Conservation (phyloP, 2,888 invertebrate species). For the Aromia moschata region DNA sequence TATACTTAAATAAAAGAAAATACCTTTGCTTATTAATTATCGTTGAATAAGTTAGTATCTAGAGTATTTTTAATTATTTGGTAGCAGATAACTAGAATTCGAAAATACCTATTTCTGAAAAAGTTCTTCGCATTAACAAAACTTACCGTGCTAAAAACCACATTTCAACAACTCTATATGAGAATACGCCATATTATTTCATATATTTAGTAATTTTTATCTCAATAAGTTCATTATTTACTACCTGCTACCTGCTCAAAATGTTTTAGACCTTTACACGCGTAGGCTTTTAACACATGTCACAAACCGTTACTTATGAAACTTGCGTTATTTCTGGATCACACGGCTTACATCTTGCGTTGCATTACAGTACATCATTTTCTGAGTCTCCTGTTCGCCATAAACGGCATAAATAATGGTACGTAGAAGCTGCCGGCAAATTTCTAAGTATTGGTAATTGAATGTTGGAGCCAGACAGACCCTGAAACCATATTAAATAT, state of each 20-base stretch:
- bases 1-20: no score
- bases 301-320: constrained; percentile 3
- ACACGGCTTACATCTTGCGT: neutral
- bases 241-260: neutral
- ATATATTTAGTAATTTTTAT: no score
- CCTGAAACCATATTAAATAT: neutral
- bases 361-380: neutral
- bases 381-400: neutral
- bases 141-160: neutral
- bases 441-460: neutral
- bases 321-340: constrained; percentile 11
- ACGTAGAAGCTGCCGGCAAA: neutral
- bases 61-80: no score
- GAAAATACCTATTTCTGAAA: no score
- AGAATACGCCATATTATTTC: constrained; percentile 1
- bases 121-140: no score
- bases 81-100: no score
- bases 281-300: neutral
- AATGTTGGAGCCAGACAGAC: constrained; percentile 1
- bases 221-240: neutral
- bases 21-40: no score
- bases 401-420: neutral
- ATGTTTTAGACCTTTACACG: neutral
- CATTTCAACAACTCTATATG: neutral
- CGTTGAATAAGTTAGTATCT: no score